Percentiles rank a stretch among this genome's conserved stretches.
These are phyloP conservation scores for Ceraclea dissimilis DNA, from an alignment of 2,888 invertebrate species.

Conservation along the genomic window DNA sequence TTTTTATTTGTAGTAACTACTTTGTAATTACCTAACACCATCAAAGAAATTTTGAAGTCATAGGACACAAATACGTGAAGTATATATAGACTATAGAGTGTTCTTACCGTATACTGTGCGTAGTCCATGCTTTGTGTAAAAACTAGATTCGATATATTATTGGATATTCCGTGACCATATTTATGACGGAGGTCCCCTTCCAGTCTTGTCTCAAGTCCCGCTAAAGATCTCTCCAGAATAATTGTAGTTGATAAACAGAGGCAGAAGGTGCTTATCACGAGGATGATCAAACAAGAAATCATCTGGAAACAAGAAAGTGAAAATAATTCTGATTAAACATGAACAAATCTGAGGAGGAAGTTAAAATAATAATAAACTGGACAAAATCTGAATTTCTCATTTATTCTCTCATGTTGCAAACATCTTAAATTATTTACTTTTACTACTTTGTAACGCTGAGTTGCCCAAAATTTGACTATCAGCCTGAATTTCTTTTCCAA, in stretches of 20 bases:
- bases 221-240: conserved; percentile 10
- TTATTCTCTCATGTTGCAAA: no score
- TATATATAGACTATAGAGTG: no score
- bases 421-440: no score
- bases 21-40: no score
- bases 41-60: no score
- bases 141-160: conserved; percentile 8
- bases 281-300: conserved; percentile 3
- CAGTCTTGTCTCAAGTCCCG: conserved; percentile 5
- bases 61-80: background rate
- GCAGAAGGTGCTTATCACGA: conserved; percentile 9
- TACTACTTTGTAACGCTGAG: no score
- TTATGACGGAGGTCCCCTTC: conserved; percentile 9
- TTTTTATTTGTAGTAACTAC: no score
- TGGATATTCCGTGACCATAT: conserved; percentile 17
- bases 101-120: conserved; percentile 20
- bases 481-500: no score
- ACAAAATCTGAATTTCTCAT: no score
- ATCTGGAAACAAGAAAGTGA: conserved; percentile 8
- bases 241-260: conserved; percentile 5
- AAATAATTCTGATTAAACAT: background rate
- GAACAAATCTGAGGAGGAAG: no score
- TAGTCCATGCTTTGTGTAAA: conserved; percentile 20
- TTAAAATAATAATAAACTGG: no score
- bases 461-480: no score